Base-by-base conservation (phyloP, 2,797 vertebrate species). In the Mormyrus proboscirostris region DNA sequence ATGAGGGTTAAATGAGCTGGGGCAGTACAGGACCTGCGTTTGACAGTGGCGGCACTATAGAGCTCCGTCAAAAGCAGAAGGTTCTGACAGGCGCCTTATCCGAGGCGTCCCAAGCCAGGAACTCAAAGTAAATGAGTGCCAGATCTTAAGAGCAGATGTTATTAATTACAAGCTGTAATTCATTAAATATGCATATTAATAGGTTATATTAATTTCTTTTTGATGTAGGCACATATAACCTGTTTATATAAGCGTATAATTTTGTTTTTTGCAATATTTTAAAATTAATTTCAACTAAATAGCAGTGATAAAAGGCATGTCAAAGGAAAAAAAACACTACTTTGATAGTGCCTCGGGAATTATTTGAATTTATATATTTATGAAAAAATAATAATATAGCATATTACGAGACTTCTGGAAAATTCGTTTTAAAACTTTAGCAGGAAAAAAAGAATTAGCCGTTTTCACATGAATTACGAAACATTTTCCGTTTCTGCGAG, bases 11-110 rank as follows among this genome's bases (percentile, higher is more conserved):
- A 62, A 76, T 14, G 12, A 14, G 12, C 14, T 5, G 69, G 33
- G 69, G 33, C 33, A 41, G 49, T 10, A 44, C 50, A 2, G 89
- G 50, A 73, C 93, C 94, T 95, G 95, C 57, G 89, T 91, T 2
- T 95, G 95, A 95, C 95, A 96, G 93, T 88, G 90, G 91, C 88
- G 90, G 92, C 44, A 22, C 22, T 84, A 59, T 22, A 93, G 89
- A 92, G 85, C 2, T 8, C 53, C 57, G 88, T 89, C 76, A 90
- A 47, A 85, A 88, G 92, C 95, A 96, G 94, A 92, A 92, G 94
- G 94, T 93, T 92, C 91, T 95, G 94, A 95, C 95, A 95, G 90
- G 89, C 50, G 22, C 76, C 47, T 69, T 44, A 51, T 0, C 69
- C 90, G 86, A 88, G 73, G n/a, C 41, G 38, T 79, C 73, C 19